Conservation (phyloP, 2,113 vertebrate species). For the Aviceda subcristata region DNA sequence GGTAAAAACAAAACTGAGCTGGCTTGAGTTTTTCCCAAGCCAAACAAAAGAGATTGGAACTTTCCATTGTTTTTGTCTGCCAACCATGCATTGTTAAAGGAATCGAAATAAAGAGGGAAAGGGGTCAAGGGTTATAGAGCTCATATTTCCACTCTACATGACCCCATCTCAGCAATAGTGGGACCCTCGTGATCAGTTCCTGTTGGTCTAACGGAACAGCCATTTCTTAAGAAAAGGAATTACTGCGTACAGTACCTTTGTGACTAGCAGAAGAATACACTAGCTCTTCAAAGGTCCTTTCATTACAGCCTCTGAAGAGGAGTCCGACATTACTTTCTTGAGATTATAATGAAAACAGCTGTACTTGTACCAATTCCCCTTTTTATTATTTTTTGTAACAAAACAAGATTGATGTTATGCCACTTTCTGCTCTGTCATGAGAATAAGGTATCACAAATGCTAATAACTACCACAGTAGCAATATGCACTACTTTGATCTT, state of each 20-base stretch:
- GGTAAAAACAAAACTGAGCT: slow-evolving; percentile 69
- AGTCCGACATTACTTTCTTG: slow-evolving; percentile 60
- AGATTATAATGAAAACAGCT: slow-evolving; percentile 62
- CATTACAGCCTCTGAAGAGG: slow-evolving; percentile 55
- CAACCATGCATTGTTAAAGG: slow-evolving; percentile 71
- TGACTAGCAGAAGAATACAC: slow-evolving; percentile 70
- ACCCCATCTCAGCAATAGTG: slow-evolving; percentile 66
- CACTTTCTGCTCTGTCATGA: slow-evolving; percentile 62
- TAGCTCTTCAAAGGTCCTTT: slow-evolving; percentile 66
- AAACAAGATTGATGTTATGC: slow-evolving; percentile 68
- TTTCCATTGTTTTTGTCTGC: slow-evolving; percentile 72
- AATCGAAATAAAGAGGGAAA: slow-evolving; percentile 75
- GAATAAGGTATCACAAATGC: slow-evolving; percentile 50
- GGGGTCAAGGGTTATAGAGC: slow-evolving; percentile 70
- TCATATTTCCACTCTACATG: slow-evolving; percentile 78
- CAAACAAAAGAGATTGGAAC: slow-evolving; percentile 72
- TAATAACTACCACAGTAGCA: slow-evolving; percentile 19
- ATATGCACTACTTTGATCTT: slow-evolving; percentile 42
- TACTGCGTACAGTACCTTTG: slow-evolving; percentile 54
- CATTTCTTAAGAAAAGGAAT: slow-evolving; percentile 65
- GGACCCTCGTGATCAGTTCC: slow-evolving; percentile 68
- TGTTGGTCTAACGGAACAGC: slow-evolving; percentile 69
- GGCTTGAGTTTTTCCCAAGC: slow-evolving; percentile 72
- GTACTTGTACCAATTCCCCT: slow-evolving; percentile 40
- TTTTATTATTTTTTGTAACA: slow-evolving; percentile 59